Conservation (phyloP, 1,140 invertebrate genomes). For the Calephelis virginiensis region DNA sequence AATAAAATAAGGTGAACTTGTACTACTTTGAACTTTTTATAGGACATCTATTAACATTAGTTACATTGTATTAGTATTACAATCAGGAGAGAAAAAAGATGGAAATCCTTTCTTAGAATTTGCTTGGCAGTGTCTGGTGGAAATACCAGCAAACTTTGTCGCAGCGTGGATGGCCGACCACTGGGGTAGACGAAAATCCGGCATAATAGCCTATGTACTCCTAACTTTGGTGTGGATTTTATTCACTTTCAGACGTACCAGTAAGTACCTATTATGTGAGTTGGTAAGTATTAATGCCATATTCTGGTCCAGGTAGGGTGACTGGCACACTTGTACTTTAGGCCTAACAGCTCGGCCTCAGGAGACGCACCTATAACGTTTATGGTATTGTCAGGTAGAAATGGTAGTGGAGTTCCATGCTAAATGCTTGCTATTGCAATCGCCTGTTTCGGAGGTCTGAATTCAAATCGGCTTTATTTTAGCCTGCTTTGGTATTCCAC, state of each 20-base stretch:
- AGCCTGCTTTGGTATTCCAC: too few species aligned
- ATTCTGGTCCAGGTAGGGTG: too few species aligned
- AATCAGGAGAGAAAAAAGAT: conserved; percentile 79
- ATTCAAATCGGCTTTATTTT: too few species aligned
- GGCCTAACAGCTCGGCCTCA: too few species aligned
- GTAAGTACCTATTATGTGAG: conserved; percentile 39
- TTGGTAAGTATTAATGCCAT: too few species aligned
- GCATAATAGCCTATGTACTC: conserved; percentile 65
- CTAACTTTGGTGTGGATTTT: conserved; percentile 68
- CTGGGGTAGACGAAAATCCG: conserved; percentile 78
- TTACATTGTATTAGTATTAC: conserved; percentile 81
- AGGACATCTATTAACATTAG: conserved; percentile 80
- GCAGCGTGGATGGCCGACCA: conserved; percentile 66
- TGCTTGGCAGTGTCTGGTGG: conserved; percentile 80
- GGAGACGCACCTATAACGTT: too few species aligned
- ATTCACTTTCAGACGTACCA: conserved; percentile 56
- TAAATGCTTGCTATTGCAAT: too few species aligned
- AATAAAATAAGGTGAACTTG: too few species aligned
- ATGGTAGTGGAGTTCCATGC: too few species aligned
- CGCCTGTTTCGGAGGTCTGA: too few species aligned
- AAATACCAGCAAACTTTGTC: conserved; percentile 80
- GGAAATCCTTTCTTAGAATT: conserved; percentile 86
- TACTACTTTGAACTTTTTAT: conserved; percentile 21
- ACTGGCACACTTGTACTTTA: too few species aligned
- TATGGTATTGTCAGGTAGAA: too few species aligned